Evolutionary conservation across 2,113 vertebrate genomes (phyloP).

Genomic region (Turnix velox): DNA sequence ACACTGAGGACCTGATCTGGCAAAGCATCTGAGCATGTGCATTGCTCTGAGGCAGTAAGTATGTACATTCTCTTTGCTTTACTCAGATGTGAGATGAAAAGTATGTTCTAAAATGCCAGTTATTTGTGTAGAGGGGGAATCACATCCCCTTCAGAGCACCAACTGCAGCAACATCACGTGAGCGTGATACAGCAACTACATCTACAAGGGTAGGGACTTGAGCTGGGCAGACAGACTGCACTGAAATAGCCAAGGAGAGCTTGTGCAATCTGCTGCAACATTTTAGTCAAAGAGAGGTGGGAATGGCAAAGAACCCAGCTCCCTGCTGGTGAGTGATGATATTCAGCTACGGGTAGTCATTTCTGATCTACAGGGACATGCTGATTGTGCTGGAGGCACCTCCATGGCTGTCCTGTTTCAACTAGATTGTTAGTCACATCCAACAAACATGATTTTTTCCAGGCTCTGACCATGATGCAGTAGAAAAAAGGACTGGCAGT

Average conservation of each 20-base stretch:
- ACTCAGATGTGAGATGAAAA: neutral
- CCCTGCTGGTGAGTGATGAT: neutral
- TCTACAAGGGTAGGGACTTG: neutral
- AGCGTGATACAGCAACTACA: neutral
- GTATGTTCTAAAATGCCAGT: neutral
- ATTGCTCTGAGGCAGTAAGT: neutral
- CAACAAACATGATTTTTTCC: neutral
- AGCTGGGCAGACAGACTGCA: neutral
- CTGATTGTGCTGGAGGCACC: neutral
- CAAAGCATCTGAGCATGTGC: neutral
- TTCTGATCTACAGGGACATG: neutral
- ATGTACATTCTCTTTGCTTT: neutral
- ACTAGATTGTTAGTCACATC: neutral
- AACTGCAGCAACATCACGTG: neutral
- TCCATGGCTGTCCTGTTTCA: neutral
- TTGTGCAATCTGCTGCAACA: neutral
- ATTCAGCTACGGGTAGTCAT: neutral
- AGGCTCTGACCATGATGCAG: neutral
- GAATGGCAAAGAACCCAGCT: neutral
- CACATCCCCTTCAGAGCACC: rapidly evolving
- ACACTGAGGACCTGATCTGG: neutral
- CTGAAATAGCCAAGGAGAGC: neutral
- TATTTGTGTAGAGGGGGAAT: neutral
- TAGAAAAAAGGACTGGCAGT: neutral
- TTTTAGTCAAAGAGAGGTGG: neutral